A percentile compares a stretch with the other conserved stretches of the same genome.
Evolutionary conservation across 1,140 invertebrate species (phyloP).

Genomic region (Brachionus paranguensis): DNA sequence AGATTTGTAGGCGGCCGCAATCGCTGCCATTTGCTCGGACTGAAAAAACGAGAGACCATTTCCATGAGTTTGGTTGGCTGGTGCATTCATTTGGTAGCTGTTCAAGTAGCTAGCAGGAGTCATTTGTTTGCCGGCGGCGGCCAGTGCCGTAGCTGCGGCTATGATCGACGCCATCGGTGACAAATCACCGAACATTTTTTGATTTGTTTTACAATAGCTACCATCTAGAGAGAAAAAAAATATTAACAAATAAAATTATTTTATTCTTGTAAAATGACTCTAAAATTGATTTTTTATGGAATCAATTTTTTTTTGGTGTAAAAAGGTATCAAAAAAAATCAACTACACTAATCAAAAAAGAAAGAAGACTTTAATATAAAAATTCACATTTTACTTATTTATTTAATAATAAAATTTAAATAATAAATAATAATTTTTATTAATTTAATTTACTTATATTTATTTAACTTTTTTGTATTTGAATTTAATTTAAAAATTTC

Average conservation of each 20-base stretch:
- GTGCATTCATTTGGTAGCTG: background rate
- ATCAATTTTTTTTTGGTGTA: no score
- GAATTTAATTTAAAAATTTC: no score
- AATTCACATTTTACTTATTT: no score
- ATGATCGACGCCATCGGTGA: slow-evolving; percentile 12
- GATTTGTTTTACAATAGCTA: background rate
- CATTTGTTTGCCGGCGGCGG: slow-evolving; percentile 1
- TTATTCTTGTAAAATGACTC: background rate
- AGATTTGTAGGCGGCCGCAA: background rate
- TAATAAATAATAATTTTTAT: no score
- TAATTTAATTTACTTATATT: no score
- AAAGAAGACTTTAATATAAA: no score
- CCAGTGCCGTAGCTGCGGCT: background rate
- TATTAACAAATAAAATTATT: background rate
- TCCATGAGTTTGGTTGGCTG: background rate
- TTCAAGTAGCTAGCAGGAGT: background rate
- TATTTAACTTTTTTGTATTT: no score
- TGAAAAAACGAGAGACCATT: background rate
- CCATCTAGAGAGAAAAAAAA: background rate
- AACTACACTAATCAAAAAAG: no score
- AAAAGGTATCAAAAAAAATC: no score
- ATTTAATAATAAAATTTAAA: no score
- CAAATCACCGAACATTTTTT: background rate
- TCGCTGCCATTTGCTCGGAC: background rate
- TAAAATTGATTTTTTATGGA: no score